phyloP scores from a whole-genome alignment of 2,888 invertebrate species.

The Oasisia sp. region DNA sequence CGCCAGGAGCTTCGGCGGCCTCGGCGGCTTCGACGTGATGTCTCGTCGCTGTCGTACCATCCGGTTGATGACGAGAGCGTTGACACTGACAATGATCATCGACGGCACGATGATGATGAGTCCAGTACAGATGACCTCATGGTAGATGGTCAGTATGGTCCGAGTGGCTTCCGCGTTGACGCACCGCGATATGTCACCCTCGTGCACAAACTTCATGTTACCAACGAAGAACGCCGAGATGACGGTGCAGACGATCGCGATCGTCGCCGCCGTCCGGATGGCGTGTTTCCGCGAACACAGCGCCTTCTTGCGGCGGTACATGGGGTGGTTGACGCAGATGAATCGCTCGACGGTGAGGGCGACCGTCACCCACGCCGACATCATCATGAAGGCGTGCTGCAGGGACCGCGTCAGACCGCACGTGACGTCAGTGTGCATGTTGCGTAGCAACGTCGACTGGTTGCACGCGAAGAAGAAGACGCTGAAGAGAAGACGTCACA shows the following conservation, averaged over 20 bases:
- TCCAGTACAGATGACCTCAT: not conserved
- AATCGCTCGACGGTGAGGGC: not conserved
- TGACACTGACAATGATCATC: not conserved
- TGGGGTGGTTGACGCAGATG: not conserved
- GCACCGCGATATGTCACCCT: not conserved
- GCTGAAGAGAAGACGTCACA: not conserved
- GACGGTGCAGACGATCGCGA: not conserved
- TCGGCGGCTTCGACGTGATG: not conserved
- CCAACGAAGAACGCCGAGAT: not conserved
- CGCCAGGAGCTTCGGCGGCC: not conserved
- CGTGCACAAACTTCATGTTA: not conserved
- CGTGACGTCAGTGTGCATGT: not conserved
- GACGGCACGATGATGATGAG: not conserved
- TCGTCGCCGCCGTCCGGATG: not conserved
- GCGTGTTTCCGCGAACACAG: not conserved
- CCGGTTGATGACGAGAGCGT: not conserved
- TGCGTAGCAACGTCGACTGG: not conserved
- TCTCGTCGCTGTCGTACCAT: not conserved
- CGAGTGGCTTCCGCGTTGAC: not conserved
- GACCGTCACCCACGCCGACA: not conserved
- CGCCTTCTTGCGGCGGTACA: not conserved
- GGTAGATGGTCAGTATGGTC: not conserved
- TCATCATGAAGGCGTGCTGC: constrained; percentile 12
- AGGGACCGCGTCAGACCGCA: not conserved
- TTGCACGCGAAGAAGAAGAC: constrained; percentile 3